Conservation (phyloP, 2,888 invertebrate species). For the Lysandra coridon region DNA sequence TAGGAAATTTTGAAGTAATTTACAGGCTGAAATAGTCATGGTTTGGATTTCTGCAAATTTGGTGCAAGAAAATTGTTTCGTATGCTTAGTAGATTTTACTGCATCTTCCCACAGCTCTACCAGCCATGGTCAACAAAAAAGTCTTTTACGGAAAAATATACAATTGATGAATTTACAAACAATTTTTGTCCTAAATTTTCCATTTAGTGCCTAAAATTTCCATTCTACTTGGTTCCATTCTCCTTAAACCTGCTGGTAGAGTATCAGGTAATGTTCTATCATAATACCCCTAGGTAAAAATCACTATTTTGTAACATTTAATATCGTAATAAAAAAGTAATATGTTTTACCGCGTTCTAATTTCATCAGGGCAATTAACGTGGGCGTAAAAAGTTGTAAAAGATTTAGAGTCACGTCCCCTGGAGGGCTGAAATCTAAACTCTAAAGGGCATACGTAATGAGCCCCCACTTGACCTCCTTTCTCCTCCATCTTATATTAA, state of each 20-base stretch:
- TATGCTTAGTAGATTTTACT: too few species aligned
- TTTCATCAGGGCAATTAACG: conserved; percentile 11
- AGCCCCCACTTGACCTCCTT: conserved; percentile 12
- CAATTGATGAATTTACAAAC: too few species aligned
- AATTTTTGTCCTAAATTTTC: too few species aligned
- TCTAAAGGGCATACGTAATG: conserved; percentile 29
- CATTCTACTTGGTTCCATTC: too few species aligned
- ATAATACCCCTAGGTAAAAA: background rate
- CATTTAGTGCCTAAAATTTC: too few species aligned
- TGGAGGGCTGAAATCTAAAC: conserved; percentile 1
- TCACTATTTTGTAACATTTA: background rate
- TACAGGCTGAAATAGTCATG: background rate
- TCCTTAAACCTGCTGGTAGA: too few species aligned
- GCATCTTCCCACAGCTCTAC: too few species aligned
- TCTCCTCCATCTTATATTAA: conserved; percentile 7
- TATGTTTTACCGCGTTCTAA: conserved; percentile 12
- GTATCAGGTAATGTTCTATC: too few species aligned
- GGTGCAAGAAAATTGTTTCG: too few species aligned
- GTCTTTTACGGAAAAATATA: too few species aligned
- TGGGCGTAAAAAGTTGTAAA: conserved; percentile 15
- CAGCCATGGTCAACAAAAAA: too few species aligned
- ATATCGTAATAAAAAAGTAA: background rate
- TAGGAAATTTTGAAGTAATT: background rate
- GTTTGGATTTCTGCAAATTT: too few species aligned
- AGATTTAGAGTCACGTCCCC: background rate